phyloP scores from a whole-genome alignment of 2,797 vertebrate species.

The Naso thynnoides region DNA sequence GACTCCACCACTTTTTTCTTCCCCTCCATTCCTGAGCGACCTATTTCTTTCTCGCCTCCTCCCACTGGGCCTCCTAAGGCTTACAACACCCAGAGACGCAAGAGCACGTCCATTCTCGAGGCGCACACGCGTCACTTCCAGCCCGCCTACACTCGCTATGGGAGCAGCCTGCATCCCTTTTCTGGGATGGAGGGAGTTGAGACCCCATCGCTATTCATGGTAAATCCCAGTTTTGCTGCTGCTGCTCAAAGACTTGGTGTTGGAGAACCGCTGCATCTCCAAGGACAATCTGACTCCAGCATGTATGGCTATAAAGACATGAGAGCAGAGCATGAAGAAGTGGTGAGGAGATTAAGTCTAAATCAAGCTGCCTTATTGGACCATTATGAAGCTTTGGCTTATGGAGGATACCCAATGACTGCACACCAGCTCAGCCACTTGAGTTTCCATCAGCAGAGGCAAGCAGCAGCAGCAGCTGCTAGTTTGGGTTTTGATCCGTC shows the following conservation, averaged over 20 bases:
- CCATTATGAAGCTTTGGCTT: slow-evolving; percentile 91
- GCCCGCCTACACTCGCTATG: slow-evolving; percentile 90
- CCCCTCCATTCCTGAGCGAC: slow-evolving; percentile 93
- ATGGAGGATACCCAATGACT: slow-evolving; percentile 84
- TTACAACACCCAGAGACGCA: slow-evolving; percentile 93
- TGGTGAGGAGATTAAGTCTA: slow-evolving; percentile 88
- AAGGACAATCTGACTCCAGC: slow-evolving; percentile 80
- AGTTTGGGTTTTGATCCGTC: slow-evolving; percentile 90
- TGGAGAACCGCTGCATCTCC: slow-evolving; percentile 87
- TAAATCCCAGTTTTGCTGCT: slow-evolving; percentile 85
- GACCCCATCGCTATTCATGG: slow-evolving; percentile 79
- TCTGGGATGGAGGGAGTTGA: slow-evolving; percentile 84
- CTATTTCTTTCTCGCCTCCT: slow-evolving; percentile 97
- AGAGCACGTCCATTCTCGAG: slow-evolving; percentile 98
- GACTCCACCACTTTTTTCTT: slow-evolving; percentile 93
- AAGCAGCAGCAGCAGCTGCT: slow-evolving; percentile 82
- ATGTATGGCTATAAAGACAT: slow-evolving; percentile 85
- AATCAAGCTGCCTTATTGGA: slow-evolving; percentile 94
- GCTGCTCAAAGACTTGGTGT: slow-evolving; percentile 87
- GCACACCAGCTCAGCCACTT: slow-evolving; percentile 88
- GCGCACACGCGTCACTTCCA: slow-evolving; percentile 95
- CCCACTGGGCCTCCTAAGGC: slow-evolving; percentile 92
- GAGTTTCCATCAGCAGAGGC: slow-evolving; percentile 86
- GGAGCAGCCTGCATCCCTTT: slow-evolving; percentile 90
- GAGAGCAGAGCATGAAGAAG: slow-evolving; percentile 89